Evolutionary conservation across 2,797 vertebrate species (phyloP), one percentile per base, ranked within the genome.

Genomic region (Lemur catta): DNA sequence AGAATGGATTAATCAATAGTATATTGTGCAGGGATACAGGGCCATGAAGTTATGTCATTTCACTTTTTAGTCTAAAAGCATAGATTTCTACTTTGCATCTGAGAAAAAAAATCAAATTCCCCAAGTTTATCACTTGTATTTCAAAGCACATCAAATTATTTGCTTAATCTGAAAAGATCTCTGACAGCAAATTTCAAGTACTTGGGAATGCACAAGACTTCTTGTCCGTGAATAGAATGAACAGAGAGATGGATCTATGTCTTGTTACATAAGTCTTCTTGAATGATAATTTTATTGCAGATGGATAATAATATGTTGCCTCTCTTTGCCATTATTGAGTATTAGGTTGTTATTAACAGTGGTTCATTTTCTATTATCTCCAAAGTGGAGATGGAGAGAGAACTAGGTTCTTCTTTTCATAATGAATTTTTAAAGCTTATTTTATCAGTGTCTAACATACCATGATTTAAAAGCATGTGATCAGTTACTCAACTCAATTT

Each of bases 221-320:
- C 94, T 92, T 93, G 50, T 84, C 67, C 87, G 80, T 91, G 92
- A 96, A 97, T 79, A 97, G 95, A 96, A 93, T 67, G 89, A 96
- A 59, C 78, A 93, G 91, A 89, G 91, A 93, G 75, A 93, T 92
- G 81, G 78, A 89, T 88, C 72, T 87, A 85, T 63, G 76, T 75
- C 84, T 84, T 33, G 30, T 89, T 95, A 65, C 78, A 85, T 30
- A 95, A 90, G 72, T 90, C 93, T 93, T 97, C 59, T 89, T 92
- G 79, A 96, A 97, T 96, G 90, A 97, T 82, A 95, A 95, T 93
- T 92, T 78, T 69, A n/a, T 46, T 96, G 93, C 97, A 97, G 96
- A 96, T 95, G 81, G 93, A 94, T 97, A 97, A 95, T 96, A 69
- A 97, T 96, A 97, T 87, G 88, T 93, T 97, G 81, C 61, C 59